phyloP scores from a whole-genome alignment of 2,888 invertebrate genomes.

The Thymelicus acteon region DNA sequence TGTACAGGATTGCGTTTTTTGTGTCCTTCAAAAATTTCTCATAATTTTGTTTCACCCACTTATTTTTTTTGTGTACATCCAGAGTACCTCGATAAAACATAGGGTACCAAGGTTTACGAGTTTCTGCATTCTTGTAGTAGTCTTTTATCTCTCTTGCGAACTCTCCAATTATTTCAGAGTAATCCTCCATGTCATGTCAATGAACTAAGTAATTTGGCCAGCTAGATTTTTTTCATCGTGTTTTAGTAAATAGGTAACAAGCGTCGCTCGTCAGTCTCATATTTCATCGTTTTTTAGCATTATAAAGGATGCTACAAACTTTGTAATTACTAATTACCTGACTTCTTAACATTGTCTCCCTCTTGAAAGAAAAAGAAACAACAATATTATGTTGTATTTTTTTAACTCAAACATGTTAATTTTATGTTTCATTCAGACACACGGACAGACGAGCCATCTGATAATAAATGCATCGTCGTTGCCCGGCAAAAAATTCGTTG shows the following conservation, averaged over 20 bases:
- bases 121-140: slow-evolving; percentile 58
- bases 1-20: slow-evolving; percentile 58
- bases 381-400: too few species aligned
- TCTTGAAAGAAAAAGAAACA: too few species aligned
- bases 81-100: slow-evolving; percentile 58
- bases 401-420: too few species aligned
- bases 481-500: too few species aligned
- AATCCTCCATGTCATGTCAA: slow-evolving; percentile 48
- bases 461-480: too few species aligned
- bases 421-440: too few species aligned
- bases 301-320: too few species aligned
- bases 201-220: slow-evolving; percentile 26
- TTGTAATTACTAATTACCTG: too few species aligned
- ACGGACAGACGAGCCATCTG: too few species aligned
- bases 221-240: slow-evolving; percentile 46
- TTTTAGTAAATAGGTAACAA: slow-evolving; percentile 19
- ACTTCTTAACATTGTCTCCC: too few species aligned
- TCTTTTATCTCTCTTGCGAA: slow-evolving; percentile 50
- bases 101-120: slow-evolving; percentile 63
- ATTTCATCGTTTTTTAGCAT: too few species aligned
- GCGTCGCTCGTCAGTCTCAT: too few species aligned
- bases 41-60: slow-evolving; percentile 62
- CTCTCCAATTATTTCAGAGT: slow-evolving; percentile 53
- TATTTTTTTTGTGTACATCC: slow-evolving; percentile 45
- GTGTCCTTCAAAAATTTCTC: slow-evolving; percentile 59